Percentiles rank a stretch among this genome's conserved stretches.
phyloP scores from a whole-genome alignment of 37 sponge, comb jelly and placozoan species.

The Eunapius fragilis region DNA sequence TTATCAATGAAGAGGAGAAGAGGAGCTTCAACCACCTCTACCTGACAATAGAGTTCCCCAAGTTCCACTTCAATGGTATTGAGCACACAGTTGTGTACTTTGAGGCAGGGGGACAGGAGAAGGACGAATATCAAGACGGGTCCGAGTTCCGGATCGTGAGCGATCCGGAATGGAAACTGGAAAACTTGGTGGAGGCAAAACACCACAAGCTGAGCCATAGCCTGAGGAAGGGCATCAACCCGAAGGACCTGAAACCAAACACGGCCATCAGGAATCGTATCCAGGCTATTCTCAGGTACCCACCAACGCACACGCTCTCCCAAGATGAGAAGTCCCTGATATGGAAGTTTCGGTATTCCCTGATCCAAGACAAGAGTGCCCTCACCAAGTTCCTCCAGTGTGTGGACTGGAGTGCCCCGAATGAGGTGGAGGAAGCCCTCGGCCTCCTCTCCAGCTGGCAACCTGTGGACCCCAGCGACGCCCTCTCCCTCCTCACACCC shows the following conservation, averaged over 20 bases:
- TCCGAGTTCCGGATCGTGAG: slow-evolving; percentile 61
- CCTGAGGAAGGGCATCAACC: slow-evolving; percentile 71
- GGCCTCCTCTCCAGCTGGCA: slow-evolving; percentile 91
- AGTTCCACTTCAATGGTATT: slow-evolving; percentile 65
- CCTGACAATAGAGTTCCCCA: slow-evolving; percentile 88
- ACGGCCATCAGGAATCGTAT: slow-evolving; percentile 52
- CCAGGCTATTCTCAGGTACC: slow-evolving; percentile 75
- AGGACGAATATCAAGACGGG: slow-evolving; percentile 20
- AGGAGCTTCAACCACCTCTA: slow-evolving; percentile 74
- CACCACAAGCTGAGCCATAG: slow-evolving; percentile 90
- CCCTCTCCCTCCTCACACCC: slow-evolving; percentile 90
- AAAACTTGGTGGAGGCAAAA: slow-evolving; percentile 93
- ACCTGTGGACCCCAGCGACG: slow-evolving; percentile 90
- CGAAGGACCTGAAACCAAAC: slow-evolving; percentile 79
- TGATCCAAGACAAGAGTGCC: slow-evolving; percentile 79
- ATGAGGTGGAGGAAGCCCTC: slow-evolving; percentile 81
- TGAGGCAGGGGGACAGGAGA: slow-evolving; percentile 60
- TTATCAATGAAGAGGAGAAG: slow-evolving; percentile 92
- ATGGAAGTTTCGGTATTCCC: slow-evolving; percentile 93
- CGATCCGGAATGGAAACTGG: slow-evolving; percentile 82
- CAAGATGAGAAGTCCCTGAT: slow-evolving; percentile 88
- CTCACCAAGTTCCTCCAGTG: slow-evolving; percentile 97
- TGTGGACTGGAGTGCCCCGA: slow-evolving; percentile 86
- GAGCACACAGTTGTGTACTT: slow-evolving; percentile 83
- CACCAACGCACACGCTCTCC: slow-evolving; percentile 80